Evolutionary conservation across 2,113 vertebrate species (phyloP).

Genomic region (Platysteira castanea): DNA sequence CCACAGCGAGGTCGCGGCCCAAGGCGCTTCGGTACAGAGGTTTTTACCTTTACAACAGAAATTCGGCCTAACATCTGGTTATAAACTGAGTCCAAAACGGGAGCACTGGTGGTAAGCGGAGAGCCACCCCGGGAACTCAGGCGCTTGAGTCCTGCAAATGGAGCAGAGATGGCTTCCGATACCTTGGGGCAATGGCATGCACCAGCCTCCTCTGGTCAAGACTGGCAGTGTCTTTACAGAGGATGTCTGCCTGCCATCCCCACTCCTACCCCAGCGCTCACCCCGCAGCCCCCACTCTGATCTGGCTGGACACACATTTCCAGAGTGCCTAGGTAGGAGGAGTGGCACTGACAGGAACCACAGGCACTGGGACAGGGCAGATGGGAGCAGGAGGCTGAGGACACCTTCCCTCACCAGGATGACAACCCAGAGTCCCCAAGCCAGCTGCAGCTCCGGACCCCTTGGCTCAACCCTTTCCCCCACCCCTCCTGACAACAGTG

Average conservation of each 20-base stretch:
- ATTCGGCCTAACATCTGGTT: constrained; percentile 69
- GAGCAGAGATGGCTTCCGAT: constrained; percentile 68
- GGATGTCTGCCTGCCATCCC: constrained; percentile 11
- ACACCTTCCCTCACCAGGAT: not conserved
- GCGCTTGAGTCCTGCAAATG: constrained; percentile 66
- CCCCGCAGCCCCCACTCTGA: not conserved
- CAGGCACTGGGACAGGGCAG: not conserved
- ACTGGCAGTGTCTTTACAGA: not conserved
- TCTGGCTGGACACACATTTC: not conserved
- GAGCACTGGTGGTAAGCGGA: constrained; percentile 55
- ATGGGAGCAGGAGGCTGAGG: not conserved
- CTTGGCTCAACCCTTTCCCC: not conserved
- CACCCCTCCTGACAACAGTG: not conserved
- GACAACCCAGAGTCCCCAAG: not conserved
- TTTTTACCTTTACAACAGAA: constrained; percentile 69
- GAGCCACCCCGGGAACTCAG: constrained; percentile 63
- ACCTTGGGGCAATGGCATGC: constrained; percentile 40
- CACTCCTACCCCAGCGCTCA: not conserved
- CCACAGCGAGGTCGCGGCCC: not conserved
- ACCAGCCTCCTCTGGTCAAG: constrained; percentile 10
- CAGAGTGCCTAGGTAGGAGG: not conserved
- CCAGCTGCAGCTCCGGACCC: not conserved
- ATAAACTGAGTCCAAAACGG: constrained; percentile 64
- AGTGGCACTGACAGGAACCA: not conserved
- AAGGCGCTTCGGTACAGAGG: not conserved